These are phyloP conservation scores for Drosophila subobscura DNA, from an alignment of 1,140 invertebrate genomes.

Conservation along the genomic window DNA sequence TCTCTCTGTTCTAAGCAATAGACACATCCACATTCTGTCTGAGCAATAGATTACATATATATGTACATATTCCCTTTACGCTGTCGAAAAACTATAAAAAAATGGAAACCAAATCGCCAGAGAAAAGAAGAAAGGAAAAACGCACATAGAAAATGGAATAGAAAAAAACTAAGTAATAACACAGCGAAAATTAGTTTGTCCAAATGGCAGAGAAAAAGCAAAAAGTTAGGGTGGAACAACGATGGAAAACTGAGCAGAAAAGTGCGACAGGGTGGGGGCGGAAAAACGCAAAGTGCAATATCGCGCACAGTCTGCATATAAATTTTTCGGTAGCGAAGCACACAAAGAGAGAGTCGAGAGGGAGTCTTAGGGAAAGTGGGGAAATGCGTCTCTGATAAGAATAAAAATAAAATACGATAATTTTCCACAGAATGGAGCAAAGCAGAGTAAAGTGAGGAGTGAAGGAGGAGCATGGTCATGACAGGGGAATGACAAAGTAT, in stretches of 20 bases:
- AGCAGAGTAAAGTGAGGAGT: background rate
- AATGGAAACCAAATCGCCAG: slow-evolving; percentile 58
- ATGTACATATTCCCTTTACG: slow-evolving; percentile 3
- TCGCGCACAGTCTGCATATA: slow-evolving; percentile 61
- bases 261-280: background rate
- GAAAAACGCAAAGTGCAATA: slow-evolving; percentile 43
- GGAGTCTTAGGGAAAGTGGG: slow-evolving; percentile 6
- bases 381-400: slow-evolving; percentile 57
- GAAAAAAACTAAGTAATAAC: slow-evolving; percentile 37
- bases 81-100: slow-evolving; percentile 41
- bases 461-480: background rate
- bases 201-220: slow-evolving; percentile 1
- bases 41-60: background rate
- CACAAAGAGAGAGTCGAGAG: slow-evolving; percentile 14
- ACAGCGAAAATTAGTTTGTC: slow-evolving; percentile 56
- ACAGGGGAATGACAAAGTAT: slow-evolving; percentile 42
- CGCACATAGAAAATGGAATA: background rate
- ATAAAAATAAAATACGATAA: slow-evolving; percentile 64
- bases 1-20: too few relatives aligned
- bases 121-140: slow-evolving; percentile 22
- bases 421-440: slow-evolving; percentile 42
- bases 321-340: slow-evolving; percentile 44
- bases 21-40: too few relatives aligned
- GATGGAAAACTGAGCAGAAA: too few relatives aligned
- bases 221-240: background rate